Percentiles rank a stretch among this genome's conserved stretches.
These are phyloP conservation scores for Euschistus heros DNA, from an alignment of 1,140 invertebrate species.

Conservation along the genomic window DNA sequence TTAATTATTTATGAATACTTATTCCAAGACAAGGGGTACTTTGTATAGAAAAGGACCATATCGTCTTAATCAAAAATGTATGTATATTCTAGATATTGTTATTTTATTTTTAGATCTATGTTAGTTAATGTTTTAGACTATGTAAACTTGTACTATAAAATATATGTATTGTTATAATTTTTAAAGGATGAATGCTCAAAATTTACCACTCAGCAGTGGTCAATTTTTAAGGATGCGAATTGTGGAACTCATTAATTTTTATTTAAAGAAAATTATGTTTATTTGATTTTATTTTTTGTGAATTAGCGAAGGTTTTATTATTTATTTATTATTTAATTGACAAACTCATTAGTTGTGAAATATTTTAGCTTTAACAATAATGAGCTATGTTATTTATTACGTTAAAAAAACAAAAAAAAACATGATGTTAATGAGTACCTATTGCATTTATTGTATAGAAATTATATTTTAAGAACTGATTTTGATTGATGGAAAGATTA, in stretches of 20 bases:
- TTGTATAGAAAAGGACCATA: constrained; percentile 1
- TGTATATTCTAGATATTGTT: constrained; percentile 24
- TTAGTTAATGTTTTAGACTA: constrained; percentile 27
- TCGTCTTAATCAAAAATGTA: constrained; percentile 22
- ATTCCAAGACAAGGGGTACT: constrained; percentile 1
- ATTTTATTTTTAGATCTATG: constrained; percentile 24
- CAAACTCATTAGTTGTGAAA: too few species aligned
- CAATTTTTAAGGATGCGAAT: not conserved
- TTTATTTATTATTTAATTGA: too few species aligned
- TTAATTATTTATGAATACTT: constrained; percentile 12
- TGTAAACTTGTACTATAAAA: constrained; percentile 25
- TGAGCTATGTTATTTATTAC: constrained; percentile 9
- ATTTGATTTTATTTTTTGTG: too few species aligned
- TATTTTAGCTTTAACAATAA: constrained; percentile 3
- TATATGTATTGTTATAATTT: constrained; percentile 15
- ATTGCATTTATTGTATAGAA: constrained; percentile 18
- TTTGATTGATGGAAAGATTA: constrained; percentile 4
- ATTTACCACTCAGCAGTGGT: not conserved
- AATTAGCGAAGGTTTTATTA: too few species aligned
- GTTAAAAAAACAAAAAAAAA: not conserved
- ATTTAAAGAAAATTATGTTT: too few species aligned
- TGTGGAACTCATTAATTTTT: too few species aligned
- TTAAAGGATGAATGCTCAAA: not conserved
- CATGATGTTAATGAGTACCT: constrained; percentile 7
- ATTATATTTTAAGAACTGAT: constrained; percentile 18